Conservation (phyloP, 2,888 invertebrate genomes). For the Petrolisthes manimaculis region DNA sequence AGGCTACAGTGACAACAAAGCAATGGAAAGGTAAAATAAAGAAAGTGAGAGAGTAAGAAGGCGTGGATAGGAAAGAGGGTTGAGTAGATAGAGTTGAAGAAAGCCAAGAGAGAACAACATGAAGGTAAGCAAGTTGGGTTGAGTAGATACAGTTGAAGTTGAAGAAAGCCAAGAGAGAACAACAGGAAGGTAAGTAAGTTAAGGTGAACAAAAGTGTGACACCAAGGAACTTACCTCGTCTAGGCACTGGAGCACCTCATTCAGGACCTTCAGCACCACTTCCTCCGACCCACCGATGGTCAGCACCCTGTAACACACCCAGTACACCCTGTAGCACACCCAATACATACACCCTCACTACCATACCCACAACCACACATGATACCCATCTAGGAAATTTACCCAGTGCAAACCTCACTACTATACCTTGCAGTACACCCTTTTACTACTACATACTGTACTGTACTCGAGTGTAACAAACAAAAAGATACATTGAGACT, state of each 20-base stretch:
- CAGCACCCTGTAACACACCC: slow-evolving; percentile 61
- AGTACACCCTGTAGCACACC: slow-evolving; percentile 33
- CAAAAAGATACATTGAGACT: neutral
- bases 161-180: no score
- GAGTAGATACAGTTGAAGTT: no score
- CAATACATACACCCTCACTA: slow-evolving; percentile 25
- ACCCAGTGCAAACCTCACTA: neutral
- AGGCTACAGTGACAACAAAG: no score
- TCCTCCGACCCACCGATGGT: slow-evolving; percentile 65
- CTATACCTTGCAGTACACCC: neutral
- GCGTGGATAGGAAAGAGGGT: no score
- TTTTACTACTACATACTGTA: neutral
- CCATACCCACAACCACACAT: neutral
- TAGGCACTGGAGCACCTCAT: slow-evolving; percentile 63
- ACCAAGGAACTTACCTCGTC: slow-evolving; percentile 61
- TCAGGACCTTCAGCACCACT: slow-evolving; percentile 64
- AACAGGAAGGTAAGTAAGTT: no score
- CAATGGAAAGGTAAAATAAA: no score
- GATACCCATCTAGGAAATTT: neutral
- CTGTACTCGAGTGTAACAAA: neutral
- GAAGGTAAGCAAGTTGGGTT: no score
- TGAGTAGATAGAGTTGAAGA: no score
- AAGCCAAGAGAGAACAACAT: no score
- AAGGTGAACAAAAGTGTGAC: no score
- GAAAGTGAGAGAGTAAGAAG: no score